phyloP scores from a whole-genome alignment of 2,113 vertebrate species.

The Hystrix brachyura region DNA sequence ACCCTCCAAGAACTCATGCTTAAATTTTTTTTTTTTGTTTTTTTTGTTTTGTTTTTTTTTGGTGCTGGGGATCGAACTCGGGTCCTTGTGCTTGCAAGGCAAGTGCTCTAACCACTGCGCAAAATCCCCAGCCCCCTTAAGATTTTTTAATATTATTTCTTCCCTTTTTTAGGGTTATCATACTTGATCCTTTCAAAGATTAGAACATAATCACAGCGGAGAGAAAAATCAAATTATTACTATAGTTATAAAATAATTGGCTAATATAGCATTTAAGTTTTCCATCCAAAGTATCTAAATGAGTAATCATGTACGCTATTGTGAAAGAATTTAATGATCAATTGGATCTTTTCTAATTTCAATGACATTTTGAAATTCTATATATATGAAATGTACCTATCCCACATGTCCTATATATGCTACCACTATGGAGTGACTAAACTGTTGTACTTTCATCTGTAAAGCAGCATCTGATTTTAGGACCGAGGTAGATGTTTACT shows the following conservation, averaged over 20 bases:
- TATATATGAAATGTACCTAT: background rate
- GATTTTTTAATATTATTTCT: slow-evolving; percentile 46
- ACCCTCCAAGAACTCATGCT: background rate
- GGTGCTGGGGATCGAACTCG: no score
- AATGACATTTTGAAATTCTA: slow-evolving; percentile 49
- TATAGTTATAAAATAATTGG: slow-evolving; percentile 54
- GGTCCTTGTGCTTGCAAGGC: no score
- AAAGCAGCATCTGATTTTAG: slow-evolving; percentile 67
- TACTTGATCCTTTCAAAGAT: slow-evolving; percentile 67
- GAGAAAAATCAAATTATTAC: background rate
- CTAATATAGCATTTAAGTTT: slow-evolving; percentile 13
- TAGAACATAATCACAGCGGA: slow-evolving; percentile 50
- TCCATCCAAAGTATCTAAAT: slow-evolving; percentile 49
- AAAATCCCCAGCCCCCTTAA: no score
- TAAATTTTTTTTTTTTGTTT: background rate
- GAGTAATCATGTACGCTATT: slow-evolving; percentile 44
- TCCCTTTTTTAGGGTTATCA: slow-evolving; percentile 52
- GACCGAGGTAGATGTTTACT: slow-evolving; percentile 56
- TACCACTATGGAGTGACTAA: slow-evolving; percentile 47
- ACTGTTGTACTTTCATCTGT: slow-evolving; percentile 21
- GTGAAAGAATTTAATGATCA: slow-evolving; percentile 50
- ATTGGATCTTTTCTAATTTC: slow-evolving; percentile 57
- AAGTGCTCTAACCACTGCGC: no score
- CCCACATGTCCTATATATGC: slow-evolving; percentile 57
- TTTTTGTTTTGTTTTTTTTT: no score